Base-by-base conservation (phyloP, 2,797 vertebrate species). In the Poecile montanus region DNA sequence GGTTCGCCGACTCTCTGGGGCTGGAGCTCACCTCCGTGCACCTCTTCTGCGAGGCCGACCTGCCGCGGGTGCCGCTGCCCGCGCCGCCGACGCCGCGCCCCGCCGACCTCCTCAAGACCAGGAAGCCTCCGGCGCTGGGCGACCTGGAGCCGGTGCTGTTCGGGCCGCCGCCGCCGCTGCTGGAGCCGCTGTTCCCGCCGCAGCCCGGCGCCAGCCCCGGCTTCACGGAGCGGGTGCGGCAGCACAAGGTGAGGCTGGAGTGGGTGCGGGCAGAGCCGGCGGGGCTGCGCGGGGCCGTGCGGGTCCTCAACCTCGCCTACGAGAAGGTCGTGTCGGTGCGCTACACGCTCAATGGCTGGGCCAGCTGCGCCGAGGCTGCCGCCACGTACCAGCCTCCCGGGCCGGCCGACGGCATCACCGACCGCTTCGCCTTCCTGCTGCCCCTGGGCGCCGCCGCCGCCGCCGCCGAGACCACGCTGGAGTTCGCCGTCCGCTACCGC, bases 1-100 rank as follows among this genome's bases (percentile, higher is more conserved):
- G 99, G 16, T 99, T 99, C 90, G 99, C 99, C 1, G 99, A 99
- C 96, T 98, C 98, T 3, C 94, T 99, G 79, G 99, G 99, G 9
- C 96, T 99, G 89, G 99, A 99, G 96, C 98, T 99, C 74, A 99
- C 97, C 48, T 98, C 98, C 23, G 98, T 99, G 15, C 98, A 98
- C 75, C 99, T 99, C 93, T 99, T 99, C 82, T 98, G 98, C 80
- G 97, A 99, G 18, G 92, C 97, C 4, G 99, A 99, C 70, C 97
- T 97, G 92, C 98, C 98, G 6, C 97, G 97, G 87, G 93, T 95
- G 26, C 98, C 98, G 7, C 98, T 97, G 63, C 93, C 70, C 68
- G 88, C 88, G 12, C 70, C 34, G 50, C 73, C 79, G 13, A 75
- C 85, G 54, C 77, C 84, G 76, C 93, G 89, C 73, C 5, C 63